phyloP scores from a whole-genome alignment of 2,797 vertebrate species.

The Microchirus variegatus region DNA sequence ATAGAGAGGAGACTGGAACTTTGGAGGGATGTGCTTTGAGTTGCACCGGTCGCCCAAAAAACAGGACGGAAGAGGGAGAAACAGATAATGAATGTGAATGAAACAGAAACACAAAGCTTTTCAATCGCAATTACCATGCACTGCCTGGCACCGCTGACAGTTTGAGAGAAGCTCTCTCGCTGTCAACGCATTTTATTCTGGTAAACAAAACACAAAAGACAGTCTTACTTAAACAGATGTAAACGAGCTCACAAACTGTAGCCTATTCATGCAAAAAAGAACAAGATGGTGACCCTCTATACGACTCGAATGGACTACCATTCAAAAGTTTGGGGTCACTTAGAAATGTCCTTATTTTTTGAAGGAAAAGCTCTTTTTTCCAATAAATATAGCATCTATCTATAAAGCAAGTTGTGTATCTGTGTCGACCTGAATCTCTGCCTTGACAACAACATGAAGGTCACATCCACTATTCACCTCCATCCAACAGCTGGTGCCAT shows the following conservation, averaged over 20 bases:
- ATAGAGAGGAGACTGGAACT: conserved; percentile 34
- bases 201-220: conserved; percentile 61
- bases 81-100: conserved; percentile 62
- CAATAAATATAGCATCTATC: too few relatives aligned
- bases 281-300: neutral
- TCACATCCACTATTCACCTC: too few relatives aligned
- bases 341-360: too few relatives aligned
- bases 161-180: conserved; percentile 56
- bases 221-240: conserved; percentile 36
- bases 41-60: conserved; percentile 39
- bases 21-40: conserved; percentile 45
- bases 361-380: too few relatives aligned
- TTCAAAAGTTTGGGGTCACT: too few relatives aligned
- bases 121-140: conserved; percentile 70
- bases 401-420: too few relatives aligned
- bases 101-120: conserved; percentile 64
- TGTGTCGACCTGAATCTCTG: too few relatives aligned
- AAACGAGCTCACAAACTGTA: conserved; percentile 39
- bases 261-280: conserved; percentile 16
- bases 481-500: too few relatives aligned
- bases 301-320: too few relatives aligned
- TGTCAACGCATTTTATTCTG: conserved; percentile 50
- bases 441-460: too few relatives aligned
- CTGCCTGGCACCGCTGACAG: conserved; percentile 73
- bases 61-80: conserved; percentile 64